Evolutionary conservation across 1,140 invertebrate species (phyloP).

Genomic region (Leptoteleia sp.): DNA sequence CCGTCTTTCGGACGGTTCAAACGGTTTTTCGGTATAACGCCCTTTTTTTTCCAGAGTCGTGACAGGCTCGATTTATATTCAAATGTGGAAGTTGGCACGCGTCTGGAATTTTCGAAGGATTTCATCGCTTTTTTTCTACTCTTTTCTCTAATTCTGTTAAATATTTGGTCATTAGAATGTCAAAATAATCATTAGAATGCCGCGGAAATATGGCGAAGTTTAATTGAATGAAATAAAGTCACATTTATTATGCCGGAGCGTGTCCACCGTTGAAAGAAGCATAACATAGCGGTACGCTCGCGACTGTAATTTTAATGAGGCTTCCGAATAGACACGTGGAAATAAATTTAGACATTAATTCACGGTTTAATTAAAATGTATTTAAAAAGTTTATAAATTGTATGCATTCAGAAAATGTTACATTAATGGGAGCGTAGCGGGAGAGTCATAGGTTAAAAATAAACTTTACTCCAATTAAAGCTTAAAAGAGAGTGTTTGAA

Average conservation of each 20-base stretch:
- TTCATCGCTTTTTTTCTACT: too few relatives aligned
- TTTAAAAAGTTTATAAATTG: too few relatives aligned
- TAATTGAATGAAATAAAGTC: too few relatives aligned
- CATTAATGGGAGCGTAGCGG: too few relatives aligned
- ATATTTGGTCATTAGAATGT: not conserved
- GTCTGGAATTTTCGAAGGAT: not conserved
- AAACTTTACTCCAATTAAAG: too few relatives aligned
- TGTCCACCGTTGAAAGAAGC: constrained; percentile 5
- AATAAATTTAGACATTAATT: not conserved
- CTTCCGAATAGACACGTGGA: not conserved
- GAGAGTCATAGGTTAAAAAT: too few relatives aligned
- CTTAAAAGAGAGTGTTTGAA: too few relatives aligned
- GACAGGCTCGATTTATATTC: constrained; percentile 11
- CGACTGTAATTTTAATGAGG: constrained; percentile 25
- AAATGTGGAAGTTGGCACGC: not conserved
- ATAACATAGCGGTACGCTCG: constrained; percentile 36
- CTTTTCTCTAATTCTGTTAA: too few relatives aligned
- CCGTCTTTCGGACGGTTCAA: constrained; percentile 30
- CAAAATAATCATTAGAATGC: not conserved
- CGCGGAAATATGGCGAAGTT: not conserved
- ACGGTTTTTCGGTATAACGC: constrained; percentile 36
- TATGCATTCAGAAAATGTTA: too few relatives aligned
- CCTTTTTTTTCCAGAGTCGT: constrained; percentile 21
- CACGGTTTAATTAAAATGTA: too few relatives aligned
- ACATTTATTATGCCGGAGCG: constrained; percentile 18